Conservation (phyloP, 2,113 vertebrate species). For the Anser cygnoides region DNA sequence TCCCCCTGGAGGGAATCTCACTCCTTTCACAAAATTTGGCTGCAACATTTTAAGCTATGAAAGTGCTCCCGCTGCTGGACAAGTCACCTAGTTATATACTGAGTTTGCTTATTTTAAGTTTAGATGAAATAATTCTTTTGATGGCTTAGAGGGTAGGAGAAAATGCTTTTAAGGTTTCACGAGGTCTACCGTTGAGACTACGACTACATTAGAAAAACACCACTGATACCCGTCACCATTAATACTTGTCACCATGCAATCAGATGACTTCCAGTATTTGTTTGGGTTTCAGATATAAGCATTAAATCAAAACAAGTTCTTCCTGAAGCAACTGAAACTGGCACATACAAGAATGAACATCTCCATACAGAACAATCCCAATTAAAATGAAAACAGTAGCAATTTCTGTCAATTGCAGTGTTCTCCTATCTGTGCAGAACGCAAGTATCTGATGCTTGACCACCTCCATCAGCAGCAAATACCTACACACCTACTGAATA, state of each 20-base stretch:
- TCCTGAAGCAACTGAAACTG: not conserved
- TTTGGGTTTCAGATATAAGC: not conserved
- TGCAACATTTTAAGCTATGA: not conserved
- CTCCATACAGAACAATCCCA: not conserved
- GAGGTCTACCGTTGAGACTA: not conserved
- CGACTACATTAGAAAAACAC: not conserved
- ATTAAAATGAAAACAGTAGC: not conserved
- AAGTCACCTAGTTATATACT: not conserved
- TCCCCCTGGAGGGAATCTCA: conserved; percentile 20
- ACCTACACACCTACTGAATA: accelerated
- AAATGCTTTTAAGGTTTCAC: not conserved
- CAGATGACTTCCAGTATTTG: not conserved
- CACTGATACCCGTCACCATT: not conserved
- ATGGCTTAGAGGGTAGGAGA: not conserved
- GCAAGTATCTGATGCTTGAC: not conserved
- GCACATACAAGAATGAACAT: not conserved
- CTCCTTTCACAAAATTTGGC: not conserved
- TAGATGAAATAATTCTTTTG: not conserved
- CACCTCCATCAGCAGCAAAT: not conserved
- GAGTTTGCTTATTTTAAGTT: not conserved
- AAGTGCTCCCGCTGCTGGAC: not conserved
- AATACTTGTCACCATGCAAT: not conserved
- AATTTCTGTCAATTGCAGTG: not conserved
- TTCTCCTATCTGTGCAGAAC: not conserved
- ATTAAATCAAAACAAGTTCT: not conserved